These are phyloP conservation scores for Rhopalosiphum nymphaeae DNA, from an alignment of 2,888 invertebrate genomes.

Conservation along the genomic window DNA sequence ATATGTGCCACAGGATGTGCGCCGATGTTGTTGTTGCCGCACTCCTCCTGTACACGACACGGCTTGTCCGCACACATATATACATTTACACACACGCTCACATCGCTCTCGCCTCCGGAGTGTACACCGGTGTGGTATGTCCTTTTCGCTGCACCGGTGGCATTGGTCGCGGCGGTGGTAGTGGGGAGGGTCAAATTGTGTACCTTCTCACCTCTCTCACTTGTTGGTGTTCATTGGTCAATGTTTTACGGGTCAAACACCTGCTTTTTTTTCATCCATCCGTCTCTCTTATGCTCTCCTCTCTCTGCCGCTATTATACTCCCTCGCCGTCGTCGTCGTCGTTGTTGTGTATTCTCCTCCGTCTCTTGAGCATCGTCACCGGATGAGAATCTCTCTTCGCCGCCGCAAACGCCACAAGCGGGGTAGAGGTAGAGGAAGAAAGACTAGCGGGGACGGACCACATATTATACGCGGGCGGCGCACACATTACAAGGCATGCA, in stretches of 20 bases:
- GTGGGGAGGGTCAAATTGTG: conserved; percentile 64
- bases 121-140: conserved; percentile 39
- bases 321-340: conserved; percentile 42
- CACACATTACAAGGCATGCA: neutral
- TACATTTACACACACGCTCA: neutral
- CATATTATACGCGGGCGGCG: conserved; percentile 41
- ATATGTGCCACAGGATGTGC: conserved; percentile 56
- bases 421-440: neutral
- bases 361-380: conserved; percentile 30
- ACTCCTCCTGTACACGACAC: conserved; percentile 7
- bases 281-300: conserved; percentile 48
- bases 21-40: conserved; percentile 36
- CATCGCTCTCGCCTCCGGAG: conserved; percentile 20
- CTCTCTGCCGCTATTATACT: neutral
- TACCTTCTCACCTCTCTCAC: conserved; percentile 65
- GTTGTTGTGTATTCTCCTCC: conserved; percentile 9
- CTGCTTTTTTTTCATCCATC: conserved; percentile 59
- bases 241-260: conserved; percentile 65
- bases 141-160: conserved; percentile 57
- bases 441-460: conserved; percentile 28
- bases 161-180: neutral
- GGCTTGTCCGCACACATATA: neutral
- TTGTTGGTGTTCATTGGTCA: conserved; percentile 65
- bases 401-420: neutral
- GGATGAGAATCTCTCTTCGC: conserved; percentile 46